Conservation (phyloP, 2,888 invertebrate species). For the Ariolimax columbianus region DNA sequence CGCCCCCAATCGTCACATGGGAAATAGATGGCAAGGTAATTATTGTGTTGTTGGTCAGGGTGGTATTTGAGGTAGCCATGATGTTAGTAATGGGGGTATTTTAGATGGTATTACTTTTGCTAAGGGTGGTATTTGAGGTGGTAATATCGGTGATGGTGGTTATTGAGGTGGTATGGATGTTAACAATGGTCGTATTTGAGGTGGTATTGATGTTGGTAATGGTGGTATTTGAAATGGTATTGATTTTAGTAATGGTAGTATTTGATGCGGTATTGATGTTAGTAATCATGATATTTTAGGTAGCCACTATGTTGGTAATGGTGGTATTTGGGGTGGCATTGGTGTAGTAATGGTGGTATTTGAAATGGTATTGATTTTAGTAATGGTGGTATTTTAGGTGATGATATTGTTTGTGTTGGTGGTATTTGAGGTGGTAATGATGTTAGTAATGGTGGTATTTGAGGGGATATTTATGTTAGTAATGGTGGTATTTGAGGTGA, state of each 20-base stretch:
- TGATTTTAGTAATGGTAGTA: too few species aligned
- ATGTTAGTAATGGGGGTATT: neutral
- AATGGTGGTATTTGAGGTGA: too few species aligned
- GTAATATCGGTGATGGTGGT: neutral
- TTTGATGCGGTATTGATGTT: too few species aligned
- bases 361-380: too few species aligned
- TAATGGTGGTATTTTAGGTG: too few species aligned
- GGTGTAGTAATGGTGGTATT: neutral
- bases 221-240: neutral
- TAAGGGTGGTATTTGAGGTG: neutral
- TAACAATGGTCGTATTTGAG: neutral
- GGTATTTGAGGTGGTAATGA: neutral
- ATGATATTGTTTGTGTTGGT: too few species aligned
- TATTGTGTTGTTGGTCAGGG: neutral
- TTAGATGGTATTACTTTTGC: too few species aligned
- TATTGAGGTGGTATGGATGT: neutral
- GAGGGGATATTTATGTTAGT: too few species aligned
- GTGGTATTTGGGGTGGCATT: neutral
- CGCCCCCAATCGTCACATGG: neutral
- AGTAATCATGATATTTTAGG: too few species aligned
- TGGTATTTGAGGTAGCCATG: neutral
- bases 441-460: neutral
- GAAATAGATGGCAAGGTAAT: neutral
- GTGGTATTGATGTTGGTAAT: neutral
- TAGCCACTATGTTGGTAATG: neutral